These are phyloP conservation scores for Temnothorax rugatulus DNA, from an alignment of 2,888 invertebrate species.

Conservation along the genomic window DNA sequence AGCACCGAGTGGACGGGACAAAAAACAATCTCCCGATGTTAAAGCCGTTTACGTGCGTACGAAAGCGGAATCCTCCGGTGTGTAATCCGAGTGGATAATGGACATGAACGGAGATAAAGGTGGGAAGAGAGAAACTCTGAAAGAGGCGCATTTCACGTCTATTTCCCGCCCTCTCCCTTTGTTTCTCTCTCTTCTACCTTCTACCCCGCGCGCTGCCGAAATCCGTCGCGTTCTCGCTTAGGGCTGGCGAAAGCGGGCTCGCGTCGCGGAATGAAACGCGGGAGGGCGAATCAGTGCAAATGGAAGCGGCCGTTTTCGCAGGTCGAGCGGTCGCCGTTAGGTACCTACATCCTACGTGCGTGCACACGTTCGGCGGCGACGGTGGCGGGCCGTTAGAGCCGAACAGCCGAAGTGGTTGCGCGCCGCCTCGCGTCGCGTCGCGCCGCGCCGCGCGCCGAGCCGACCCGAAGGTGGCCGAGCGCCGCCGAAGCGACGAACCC, in stretches of 20 bases:
- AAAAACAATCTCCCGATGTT: conserved; percentile 50
- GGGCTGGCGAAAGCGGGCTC: conserved; percentile 12
- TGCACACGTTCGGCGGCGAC: conserved; percentile 62
- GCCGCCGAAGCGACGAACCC: conserved; percentile 77
- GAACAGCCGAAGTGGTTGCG: conserved; percentile 61
- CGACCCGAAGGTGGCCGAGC: conserved; percentile 71
- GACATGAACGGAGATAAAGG: conserved; percentile 36
- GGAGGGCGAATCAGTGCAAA: conserved; percentile 75
- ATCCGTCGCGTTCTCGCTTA: conserved; percentile 13
- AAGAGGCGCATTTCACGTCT: conserved; percentile 7
- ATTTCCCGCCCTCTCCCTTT: not conserved
- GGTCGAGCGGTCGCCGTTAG: conserved; percentile 69
- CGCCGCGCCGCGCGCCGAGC: conserved; percentile 71
- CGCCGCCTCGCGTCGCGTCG: conserved; percentile 45
- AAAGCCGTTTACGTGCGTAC: conserved; percentile 49
- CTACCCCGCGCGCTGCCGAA: not conserved
- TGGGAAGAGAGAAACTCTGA: conserved; percentile 11
- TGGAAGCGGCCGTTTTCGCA: conserved; percentile 74
- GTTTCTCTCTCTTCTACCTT: not conserved
- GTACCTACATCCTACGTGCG: conserved; percentile 58
- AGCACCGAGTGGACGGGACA: not conserved
- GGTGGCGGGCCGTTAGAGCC: not conserved
- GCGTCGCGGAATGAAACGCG: conserved; percentile 57
- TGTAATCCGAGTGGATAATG: conserved; percentile 67
- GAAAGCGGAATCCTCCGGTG: conserved; percentile 48